Conservation (phyloP, 2,113 vertebrate species). For the Laticauda colubrina region DNA sequence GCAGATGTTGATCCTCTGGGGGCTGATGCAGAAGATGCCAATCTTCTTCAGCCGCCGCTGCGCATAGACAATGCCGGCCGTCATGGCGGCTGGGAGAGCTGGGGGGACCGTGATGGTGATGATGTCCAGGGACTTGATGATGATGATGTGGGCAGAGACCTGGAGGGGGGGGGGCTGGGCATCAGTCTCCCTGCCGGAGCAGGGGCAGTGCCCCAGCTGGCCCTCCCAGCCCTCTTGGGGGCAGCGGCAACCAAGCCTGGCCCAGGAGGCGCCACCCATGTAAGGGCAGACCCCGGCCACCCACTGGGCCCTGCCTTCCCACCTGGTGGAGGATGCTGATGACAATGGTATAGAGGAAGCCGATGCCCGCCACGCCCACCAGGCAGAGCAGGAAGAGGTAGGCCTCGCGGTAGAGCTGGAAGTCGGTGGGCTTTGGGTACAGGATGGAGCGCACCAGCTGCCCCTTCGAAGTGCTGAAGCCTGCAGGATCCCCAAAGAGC, state of each 20-base stretch:
- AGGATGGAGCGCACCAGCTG: slow-evolving; percentile 95
- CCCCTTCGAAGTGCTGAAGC: slow-evolving; percentile 95
- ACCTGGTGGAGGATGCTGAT: slow-evolving; percentile 87
- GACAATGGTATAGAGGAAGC: slow-evolving; percentile 90
- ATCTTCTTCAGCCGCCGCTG: slow-evolving; percentile 65
- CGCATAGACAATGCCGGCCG: slow-evolving; percentile 65
- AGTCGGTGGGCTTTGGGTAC: slow-evolving; percentile 97
- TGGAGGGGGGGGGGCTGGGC: slow-evolving; percentile 44
- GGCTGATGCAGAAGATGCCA: slow-evolving; percentile 70
- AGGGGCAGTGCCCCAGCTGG: background rate
- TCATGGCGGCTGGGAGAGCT: slow-evolving; percentile 64
- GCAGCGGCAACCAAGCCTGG: background rate
- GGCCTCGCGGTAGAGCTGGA: slow-evolving; percentile 96
- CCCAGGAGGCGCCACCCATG: background rate
- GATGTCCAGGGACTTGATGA: slow-evolving; percentile 94
- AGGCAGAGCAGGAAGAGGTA: slow-evolving; percentile 94
- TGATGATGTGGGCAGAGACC: slow-evolving; percentile 82
- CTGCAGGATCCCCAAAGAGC: slow-evolving; percentile 59
- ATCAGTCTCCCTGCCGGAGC: background rate
- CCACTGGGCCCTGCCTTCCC: too few species aligned
- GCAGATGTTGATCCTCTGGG: slow-evolving; percentile 72
- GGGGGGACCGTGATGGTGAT: slow-evolving; percentile 93
- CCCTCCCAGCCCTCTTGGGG: background rate
- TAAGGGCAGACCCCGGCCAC: background rate
- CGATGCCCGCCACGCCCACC: slow-evolving; percentile 88